Percentiles rank a stretch among this genome's conserved stretches.
phyloP scores from a whole-genome alignment of 2,888 invertebrate genomes.

The Geophilus truncorum region DNA sequence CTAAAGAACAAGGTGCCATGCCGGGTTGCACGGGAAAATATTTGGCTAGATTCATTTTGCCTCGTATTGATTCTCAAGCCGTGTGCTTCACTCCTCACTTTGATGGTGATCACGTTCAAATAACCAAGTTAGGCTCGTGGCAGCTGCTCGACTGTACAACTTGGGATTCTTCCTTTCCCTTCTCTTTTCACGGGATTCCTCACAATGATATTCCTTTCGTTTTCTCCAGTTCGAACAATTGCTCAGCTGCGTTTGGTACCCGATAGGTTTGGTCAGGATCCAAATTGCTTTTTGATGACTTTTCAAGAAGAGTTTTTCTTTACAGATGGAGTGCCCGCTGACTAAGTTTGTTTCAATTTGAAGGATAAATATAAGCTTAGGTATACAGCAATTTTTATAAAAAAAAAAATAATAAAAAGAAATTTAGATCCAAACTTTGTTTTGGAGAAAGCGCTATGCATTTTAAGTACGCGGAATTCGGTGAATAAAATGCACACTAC shows the following conservation, averaged over 20 bases:
- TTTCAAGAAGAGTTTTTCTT: conserved; percentile 10
- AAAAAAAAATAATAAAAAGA: not conserved
- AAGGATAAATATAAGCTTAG: not conserved
- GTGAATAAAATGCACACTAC: too few species aligned
- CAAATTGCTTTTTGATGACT: conserved; percentile 34
- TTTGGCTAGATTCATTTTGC: conserved; percentile 24
- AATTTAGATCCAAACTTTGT: not conserved
- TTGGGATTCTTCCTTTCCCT: conserved; percentile 24
- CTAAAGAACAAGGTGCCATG: not conserved
- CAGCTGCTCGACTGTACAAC: conserved; percentile 17
- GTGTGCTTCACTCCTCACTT: conserved; percentile 21
- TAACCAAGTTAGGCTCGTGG: conserved; percentile 12
- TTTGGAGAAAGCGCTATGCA: too few species aligned
- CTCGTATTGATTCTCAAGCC: conserved; percentile 15
- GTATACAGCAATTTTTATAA: not conserved
- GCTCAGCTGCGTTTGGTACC: conserved; percentile 15
- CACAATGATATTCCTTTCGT: conserved; percentile 19
- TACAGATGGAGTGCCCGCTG: conserved; percentile 6
- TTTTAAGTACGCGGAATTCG: too few species aligned
- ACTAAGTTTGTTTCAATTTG: conserved; percentile 23
- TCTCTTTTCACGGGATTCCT: conserved; percentile 19
- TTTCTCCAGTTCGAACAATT: conserved; percentile 14
- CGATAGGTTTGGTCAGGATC: conserved; percentile 32
- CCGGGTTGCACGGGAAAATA: not conserved
- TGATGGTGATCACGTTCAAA: conserved; percentile 25